These are phyloP conservation scores for Sandelia bainsii DNA, from an alignment of 2,797 vertebrate species.

Conservation along the genomic window DNA sequence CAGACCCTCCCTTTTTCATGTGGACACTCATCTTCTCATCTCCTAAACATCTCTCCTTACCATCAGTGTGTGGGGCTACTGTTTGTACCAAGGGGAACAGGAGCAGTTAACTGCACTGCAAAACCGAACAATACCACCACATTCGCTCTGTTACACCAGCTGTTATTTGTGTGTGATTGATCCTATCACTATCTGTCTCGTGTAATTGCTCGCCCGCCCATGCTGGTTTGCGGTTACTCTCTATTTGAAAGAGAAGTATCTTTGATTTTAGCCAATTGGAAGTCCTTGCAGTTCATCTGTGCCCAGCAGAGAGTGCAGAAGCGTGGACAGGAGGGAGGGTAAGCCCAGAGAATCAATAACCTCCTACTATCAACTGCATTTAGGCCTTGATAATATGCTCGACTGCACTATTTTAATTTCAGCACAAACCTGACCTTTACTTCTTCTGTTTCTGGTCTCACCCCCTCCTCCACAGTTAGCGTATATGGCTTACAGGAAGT, in stretches of 20 bases:
- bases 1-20: slow-evolving; percentile 46
- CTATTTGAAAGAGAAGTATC: not conserved
- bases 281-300: slow-evolving; percentile 28
- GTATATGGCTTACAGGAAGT: slow-evolving; percentile 64
- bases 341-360: slow-evolving; percentile 45
- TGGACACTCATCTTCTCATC: slow-evolving; percentile 44
- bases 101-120: not conserved
- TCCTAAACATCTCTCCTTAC: slow-evolving; percentile 46
- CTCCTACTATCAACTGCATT: slow-evolving; percentile 39
- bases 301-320: slow-evolving; percentile 15
- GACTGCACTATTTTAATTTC: slow-evolving; percentile 33
- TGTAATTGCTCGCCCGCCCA: not conserved
- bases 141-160: not conserved
- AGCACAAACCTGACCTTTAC: slow-evolving; percentile 33
- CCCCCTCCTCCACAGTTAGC: slow-evolving; percentile 13
- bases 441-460: not conserved
- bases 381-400: slow-evolving; percentile 37
- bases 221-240: not conserved
- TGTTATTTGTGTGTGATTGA: not conserved
- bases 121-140: not conserved
- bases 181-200: not conserved
- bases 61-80: slow-evolving; percentile 22
- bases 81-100: not conserved
- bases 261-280: slow-evolving; percentile 6
- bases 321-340: slow-evolving; percentile 29